Evolutionary conservation across 2,797 vertebrate species (phyloP).

Genomic region (Pipistrellus nathusii): DNA sequence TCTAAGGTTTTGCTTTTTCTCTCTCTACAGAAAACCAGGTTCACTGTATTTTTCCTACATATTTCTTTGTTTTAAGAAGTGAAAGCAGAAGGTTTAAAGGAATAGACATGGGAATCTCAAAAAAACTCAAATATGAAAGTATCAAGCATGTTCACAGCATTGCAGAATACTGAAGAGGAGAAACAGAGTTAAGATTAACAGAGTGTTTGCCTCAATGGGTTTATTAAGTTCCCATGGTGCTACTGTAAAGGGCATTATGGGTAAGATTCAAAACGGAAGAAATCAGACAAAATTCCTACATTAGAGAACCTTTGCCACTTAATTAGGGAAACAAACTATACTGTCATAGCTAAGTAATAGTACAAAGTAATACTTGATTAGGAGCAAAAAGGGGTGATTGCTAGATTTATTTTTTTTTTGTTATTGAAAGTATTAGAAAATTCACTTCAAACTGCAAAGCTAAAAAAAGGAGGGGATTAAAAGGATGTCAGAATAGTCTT

Average conservation of each 20-base stretch:
- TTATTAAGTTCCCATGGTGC: background rate
- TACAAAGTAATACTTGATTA: background rate
- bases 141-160: background rate
- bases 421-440: background rate
- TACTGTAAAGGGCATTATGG: background rate
- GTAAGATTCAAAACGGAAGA: background rate
- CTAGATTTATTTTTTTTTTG: background rate
- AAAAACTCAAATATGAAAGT: background rate
- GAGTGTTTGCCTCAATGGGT: background rate
- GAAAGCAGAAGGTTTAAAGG: background rate
- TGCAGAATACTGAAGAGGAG: background rate
- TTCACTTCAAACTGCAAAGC: background rate
- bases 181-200: background rate
- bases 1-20: background rate
- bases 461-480: background rate
- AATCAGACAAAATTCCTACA: background rate
- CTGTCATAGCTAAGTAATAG: background rate
- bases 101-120: background rate
- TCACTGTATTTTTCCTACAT: background rate
- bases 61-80: conserved; percentile 37
- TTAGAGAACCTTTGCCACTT: background rate
- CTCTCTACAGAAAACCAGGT: background rate
- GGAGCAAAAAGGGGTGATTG: background rate
- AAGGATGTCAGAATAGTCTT: background rate
- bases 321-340: background rate